Evolutionary conservation across 1,140 invertebrate genomes (phyloP).

Genomic region (Leptestheria dahalacensis): DNA sequence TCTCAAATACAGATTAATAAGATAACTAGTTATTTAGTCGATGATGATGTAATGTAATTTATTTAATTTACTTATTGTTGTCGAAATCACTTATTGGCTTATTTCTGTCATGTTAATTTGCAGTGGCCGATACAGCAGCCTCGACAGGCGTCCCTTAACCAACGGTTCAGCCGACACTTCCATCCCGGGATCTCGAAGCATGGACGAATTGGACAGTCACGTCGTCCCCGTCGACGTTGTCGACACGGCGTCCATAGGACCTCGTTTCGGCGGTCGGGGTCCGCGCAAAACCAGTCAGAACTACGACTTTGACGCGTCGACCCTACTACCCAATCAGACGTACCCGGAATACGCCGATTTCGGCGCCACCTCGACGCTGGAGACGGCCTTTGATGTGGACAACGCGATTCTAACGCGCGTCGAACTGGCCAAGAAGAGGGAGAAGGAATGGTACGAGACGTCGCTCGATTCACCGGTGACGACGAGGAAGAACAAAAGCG

Average conservation of each 20-base stretch:
- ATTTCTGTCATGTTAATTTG: slow-evolving; percentile 44
- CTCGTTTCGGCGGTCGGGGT: slow-evolving; percentile 11
- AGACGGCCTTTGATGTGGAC: slow-evolving; percentile 11
- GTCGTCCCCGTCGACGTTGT: slow-evolving; percentile 9
- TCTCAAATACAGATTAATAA: no score
- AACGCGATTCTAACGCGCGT: slow-evolving; percentile 3
- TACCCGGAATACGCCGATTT: slow-evolving; percentile 30
- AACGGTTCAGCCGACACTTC: slow-evolving; percentile 24
- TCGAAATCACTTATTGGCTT: no score
- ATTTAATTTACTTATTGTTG: slow-evolving; percentile 4
- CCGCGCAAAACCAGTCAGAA: slow-evolving; percentile 8
- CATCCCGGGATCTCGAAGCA: slow-evolving; percentile 20
- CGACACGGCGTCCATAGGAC: slow-evolving; percentile 13
- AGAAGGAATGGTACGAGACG: slow-evolving; percentile 60
- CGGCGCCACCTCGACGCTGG: slow-evolving; percentile 37
- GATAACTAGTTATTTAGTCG: no score
- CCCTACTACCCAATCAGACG: slow-evolving; percentile 30
- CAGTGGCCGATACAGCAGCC: slow-evolving; percentile 22
- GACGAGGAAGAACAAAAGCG: neutral
- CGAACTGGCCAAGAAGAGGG: slow-evolving; percentile 24
- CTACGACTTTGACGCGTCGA: slow-evolving; percentile 9
- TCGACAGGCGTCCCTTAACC: slow-evolving; percentile 21
- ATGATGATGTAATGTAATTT: no score
- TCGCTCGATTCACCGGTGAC: slow-evolving; percentile 41
- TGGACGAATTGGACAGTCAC: slow-evolving; percentile 20